Conservation (phyloP, 2,797 vertebrate species). For the Rallus crepitans region DNA sequence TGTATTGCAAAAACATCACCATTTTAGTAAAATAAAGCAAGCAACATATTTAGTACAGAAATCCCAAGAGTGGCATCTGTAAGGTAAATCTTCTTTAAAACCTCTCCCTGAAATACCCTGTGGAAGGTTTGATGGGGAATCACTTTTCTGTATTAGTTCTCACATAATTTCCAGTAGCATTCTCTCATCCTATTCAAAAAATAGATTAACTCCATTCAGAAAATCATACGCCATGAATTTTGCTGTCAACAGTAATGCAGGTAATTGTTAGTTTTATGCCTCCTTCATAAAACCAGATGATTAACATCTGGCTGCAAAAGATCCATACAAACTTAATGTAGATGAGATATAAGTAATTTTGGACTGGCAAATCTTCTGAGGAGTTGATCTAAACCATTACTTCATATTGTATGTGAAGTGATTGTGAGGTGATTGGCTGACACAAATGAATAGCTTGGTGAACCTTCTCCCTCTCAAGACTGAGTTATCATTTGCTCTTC, state of each 20-base stretch:
- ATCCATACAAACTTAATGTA: background rate
- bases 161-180: background rate
- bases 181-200: background rate
- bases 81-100: background rate
- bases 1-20: background rate
- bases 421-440: background rate
- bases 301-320: conserved; percentile 29
- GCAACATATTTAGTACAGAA: background rate
- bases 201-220: background rate
- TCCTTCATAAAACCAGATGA: conserved; percentile 2
- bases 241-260: conserved; percentile 15
- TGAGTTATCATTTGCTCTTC: background rate
- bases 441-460: background rate
- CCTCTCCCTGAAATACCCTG: background rate
- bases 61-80: background rate
- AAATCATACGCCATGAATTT: conserved; percentile 29
- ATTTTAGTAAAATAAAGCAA: background rate
- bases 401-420: background rate
- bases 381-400: background rate
- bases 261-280: conserved; percentile 37
- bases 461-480: background rate
- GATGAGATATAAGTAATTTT: background rate
- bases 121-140: background rate
- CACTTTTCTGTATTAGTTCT: background rate
- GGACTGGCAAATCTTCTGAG: background rate